Conservation (phyloP, 1,140 invertebrate genomes). For the Meteorus sp. region DNA sequence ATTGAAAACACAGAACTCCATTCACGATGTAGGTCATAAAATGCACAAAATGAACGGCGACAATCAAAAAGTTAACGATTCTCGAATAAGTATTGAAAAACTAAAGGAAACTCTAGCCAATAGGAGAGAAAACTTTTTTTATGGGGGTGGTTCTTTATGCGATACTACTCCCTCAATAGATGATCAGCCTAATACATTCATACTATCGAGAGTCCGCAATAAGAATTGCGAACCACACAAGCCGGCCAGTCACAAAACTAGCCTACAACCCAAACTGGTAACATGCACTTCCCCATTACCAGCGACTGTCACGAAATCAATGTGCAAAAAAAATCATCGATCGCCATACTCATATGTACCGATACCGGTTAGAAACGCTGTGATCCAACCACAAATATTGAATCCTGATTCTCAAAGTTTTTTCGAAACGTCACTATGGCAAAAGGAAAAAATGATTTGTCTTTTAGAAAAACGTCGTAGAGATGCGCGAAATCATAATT, state of each 20-base stretch:
- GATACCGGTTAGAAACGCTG: slow-evolving; percentile 30
- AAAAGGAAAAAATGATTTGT: slow-evolving; percentile 42
- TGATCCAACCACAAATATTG: slow-evolving; percentile 36
- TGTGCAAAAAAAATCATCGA: slow-evolving; percentile 21
- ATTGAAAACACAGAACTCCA: too few species aligned
- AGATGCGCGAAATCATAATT: neutral
- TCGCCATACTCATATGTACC: slow-evolving; percentile 30
- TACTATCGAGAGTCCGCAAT: slow-evolving; percentile 29
- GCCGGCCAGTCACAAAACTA: slow-evolving; percentile 46
- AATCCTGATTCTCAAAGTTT: slow-evolving; percentile 36
- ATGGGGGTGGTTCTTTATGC: slow-evolving; percentile 22
- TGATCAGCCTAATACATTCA: slow-evolving; percentile 21
- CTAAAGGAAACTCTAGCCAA: slow-evolving; percentile 38
- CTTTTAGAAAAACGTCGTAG: slow-evolving; percentile 41
- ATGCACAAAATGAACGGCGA: too few species aligned
- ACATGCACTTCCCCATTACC: slow-evolving; percentile 32
- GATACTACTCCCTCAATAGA: neutral
- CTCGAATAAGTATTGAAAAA: slow-evolving; percentile 36
- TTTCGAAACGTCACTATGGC: slow-evolving; percentile 46
- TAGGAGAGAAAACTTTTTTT: slow-evolving; percentile 41
- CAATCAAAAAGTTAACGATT: slow-evolving; percentile 32
- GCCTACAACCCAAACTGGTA: slow-evolving; percentile 36
- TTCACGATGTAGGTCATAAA: too few species aligned
- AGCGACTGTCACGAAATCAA: slow-evolving; percentile 25
- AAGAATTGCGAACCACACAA: slow-evolving; percentile 41